phyloP scores from a whole-genome alignment of 92 coral and sea anemone genomes.

The Meandrina meandrites region DNA sequence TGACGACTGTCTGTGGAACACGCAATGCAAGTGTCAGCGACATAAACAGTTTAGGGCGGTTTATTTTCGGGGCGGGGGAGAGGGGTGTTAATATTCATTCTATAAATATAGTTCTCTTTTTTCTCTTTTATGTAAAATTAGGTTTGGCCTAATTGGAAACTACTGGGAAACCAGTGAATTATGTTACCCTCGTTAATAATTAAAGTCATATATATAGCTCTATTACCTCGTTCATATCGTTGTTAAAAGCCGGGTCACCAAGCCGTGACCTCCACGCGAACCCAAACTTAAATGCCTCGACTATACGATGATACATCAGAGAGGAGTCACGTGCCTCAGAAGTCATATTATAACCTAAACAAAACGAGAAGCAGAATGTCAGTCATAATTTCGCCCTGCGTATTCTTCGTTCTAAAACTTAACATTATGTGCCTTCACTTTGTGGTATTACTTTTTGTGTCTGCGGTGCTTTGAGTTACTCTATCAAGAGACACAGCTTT shows the following conservation, averaged over 20 bases:
- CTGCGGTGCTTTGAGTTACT: no score
- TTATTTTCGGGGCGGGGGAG: no score
- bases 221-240: conserved; percentile 46
- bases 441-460: neutral
- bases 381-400: neutral
- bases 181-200: no score
- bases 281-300: conserved; percentile 75
- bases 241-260: conserved; percentile 71
- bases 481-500: no score
- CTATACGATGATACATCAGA: conserved; percentile 68
- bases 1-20: conserved; percentile 43
- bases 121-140: no score
- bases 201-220: no score
- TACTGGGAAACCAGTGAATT: no score
- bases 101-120: no score
- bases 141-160: no score
- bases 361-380: neutral
- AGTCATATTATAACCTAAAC: conserved; percentile 64
- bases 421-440: no score
- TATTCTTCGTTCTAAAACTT: no score
- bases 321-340: conserved; percentile 59
- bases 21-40: neutral
- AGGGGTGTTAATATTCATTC: no score
- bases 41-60: neutral
- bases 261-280: conserved; percentile 63